Evolutionary conservation across 2,888 invertebrate species (phyloP).

Genomic region (Mactromeris polynyma): DNA sequence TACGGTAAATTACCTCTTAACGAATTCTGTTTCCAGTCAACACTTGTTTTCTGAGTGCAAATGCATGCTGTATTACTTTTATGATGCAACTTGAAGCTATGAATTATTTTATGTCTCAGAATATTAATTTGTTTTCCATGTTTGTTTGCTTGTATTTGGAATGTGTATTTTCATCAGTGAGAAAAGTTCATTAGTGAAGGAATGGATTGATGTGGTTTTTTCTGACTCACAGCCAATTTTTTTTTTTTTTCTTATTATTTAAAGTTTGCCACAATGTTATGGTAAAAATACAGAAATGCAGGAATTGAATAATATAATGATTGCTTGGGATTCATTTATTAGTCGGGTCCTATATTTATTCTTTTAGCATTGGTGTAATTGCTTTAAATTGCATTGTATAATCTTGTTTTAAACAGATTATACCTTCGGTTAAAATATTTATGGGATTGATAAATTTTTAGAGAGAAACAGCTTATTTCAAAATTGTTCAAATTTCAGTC

Average conservation of each 20-base stretch:
- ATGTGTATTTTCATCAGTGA: not conserved
- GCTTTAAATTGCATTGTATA: not conserved
- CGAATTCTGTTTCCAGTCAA: not conserved
- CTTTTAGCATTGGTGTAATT: not conserved
- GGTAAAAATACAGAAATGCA: no score
- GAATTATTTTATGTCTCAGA: not conserved
- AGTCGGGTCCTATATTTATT: no score
- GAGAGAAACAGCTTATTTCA: not conserved
- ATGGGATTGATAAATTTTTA: not conserved
- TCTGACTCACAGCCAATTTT: not conserved
- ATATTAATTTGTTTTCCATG: conserved; percentile 6
- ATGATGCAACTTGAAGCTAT: not conserved
- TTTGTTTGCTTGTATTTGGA: not conserved
- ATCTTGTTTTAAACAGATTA: not conserved
- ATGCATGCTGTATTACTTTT: not conserved
- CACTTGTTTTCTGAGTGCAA: not conserved
- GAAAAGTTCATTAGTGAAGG: not conserved
- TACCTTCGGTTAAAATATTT: not conserved
- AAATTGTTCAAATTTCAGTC: not conserved
- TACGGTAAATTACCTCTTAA: not conserved
- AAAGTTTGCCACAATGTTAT: no score
- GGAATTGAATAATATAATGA: no score
- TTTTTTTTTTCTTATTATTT: not conserved
- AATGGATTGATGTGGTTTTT: not conserved
- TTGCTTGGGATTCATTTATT: no score